A percentile compares a stretch with the other conserved stretches of the same genome.
These are phyloP conservation scores for Hydrocynus forskahlii DNA, from an alignment of 2,797 vertebrate species.

Conservation along the genomic window DNA sequence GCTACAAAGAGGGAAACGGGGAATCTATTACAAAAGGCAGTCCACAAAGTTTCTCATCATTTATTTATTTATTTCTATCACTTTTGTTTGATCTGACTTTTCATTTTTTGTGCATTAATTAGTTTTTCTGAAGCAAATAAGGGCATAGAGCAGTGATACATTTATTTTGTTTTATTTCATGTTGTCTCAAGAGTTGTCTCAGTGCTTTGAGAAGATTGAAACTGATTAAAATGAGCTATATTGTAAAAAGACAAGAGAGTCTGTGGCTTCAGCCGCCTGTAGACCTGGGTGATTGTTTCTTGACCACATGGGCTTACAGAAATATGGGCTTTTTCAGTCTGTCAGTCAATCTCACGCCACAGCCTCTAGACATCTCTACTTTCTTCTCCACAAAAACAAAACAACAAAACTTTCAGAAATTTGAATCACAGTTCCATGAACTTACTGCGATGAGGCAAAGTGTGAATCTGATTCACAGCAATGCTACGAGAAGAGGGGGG, in stretches of 20 bases:
- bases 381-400: neutral
- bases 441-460: slow-evolving; percentile 23
- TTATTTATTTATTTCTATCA: neutral
- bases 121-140: neutral
- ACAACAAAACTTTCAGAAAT: neutral
- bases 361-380: too few relatives aligned
- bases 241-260: slow-evolving; percentile 5
- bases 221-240: neutral
- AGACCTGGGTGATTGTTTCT: neutral
- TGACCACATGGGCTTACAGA: neutral
- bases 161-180: neutral
- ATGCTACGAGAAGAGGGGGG: neutral
- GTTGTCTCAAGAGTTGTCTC: neutral
- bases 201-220: neutral
- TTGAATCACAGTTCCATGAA: too few relatives aligned
- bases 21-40: neutral
- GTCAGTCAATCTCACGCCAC: neutral
- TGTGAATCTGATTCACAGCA: slow-evolving; percentile 23
- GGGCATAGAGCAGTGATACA: neutral
- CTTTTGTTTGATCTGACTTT: neutral
- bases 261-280: neutral
- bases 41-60: neutral
- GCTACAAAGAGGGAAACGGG: too few relatives aligned
- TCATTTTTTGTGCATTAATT: neutral
- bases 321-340: neutral